Percentiles rank a stretch among this genome's conserved stretches.
Conservation (phyloP, 92 coral and sea anemone genomes). For the Micromussa lordhowensis region DNA sequence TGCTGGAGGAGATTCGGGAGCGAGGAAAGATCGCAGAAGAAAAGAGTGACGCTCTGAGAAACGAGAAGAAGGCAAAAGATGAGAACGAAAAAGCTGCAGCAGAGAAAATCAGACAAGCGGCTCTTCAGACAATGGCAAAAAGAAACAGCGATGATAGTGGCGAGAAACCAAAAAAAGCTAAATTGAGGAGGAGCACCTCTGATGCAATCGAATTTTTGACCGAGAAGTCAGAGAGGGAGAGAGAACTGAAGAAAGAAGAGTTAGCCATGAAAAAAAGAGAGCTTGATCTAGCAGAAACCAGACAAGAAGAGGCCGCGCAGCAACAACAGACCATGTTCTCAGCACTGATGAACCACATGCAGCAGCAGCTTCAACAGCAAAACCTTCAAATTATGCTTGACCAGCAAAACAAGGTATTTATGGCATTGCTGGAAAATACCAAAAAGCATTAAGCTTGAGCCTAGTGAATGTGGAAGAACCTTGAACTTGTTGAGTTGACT, state of each 20-base stretch:
- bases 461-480: constrained; percentile 30
- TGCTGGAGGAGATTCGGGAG: constrained; percentile 42
- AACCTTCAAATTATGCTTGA: background rate
- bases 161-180: constrained; percentile 30
- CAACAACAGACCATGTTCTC: too few species aligned
- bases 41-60: constrained; percentile 36
- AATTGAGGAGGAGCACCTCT: constrained; percentile 46
- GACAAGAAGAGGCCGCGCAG: too few species aligned
- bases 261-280: too few species aligned
- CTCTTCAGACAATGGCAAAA: constrained; percentile 39
- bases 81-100: too few species aligned
- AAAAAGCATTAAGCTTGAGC: constrained; percentile 29
- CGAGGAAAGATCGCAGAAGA: constrained; percentile 40
- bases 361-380: too few species aligned
- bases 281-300: too few species aligned
- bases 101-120: constrained; percentile 48
- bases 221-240: too few species aligned
- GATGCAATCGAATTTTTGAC: constrained; percentile 43
- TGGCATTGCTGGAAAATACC: constrained; percentile 34
- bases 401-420: constrained; percentile 35
- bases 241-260: too few species aligned
- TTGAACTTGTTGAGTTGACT: constrained; percentile 34
- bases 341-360: too few species aligned
- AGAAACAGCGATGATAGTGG: constrained; percentile 48
- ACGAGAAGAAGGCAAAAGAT: constrained; percentile 41